Base-by-base conservation (phyloP, 2,888 invertebrate species). In the Rhabditoides inermis region DNA sequence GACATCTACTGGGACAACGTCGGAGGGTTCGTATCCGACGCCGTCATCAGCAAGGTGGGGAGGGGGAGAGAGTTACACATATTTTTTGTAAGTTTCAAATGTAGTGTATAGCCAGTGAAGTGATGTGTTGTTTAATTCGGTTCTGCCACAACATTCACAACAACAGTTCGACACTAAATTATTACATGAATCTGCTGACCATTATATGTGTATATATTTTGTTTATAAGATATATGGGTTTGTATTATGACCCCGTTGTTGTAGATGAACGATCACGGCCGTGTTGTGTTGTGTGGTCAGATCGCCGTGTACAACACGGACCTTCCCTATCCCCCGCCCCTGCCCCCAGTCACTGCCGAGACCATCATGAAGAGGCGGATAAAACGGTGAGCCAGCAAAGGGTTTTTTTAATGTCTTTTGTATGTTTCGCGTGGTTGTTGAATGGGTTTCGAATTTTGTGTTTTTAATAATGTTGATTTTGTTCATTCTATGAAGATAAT, bases 1-100 rank as follows among this genome's bases (percentile, higher is more conserved):
- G 72, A 78, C 63, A 68, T 75, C 15, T 79, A 79, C 60, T 79
- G 78, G 72, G 79, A 79, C 61, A 79, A 79, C 69, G 78, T 78
- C 26, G 79, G 78, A 2, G 79, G 79, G 1, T 63, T 65, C 10
- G 68, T 78, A 18, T 78, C 77, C 55, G 72, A 78, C 56, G 60
- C 55, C 4, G 77, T 79, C n/a, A 78, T 79, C 42, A 55, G 60
- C 28, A 70, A 73, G 69, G 78, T 77, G 49, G 45, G n/a, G n/a
- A n/a, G n/a, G 48, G 26, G 6, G 12, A 5, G 15, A 15, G 32
- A 7, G 7, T 32, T 32, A 15, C 7, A 32, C 10, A 32, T 7
- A 15, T 15, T 10, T 22, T 42, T 42, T 5, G 26, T 20, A 25
- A 25, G 6, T 26, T n/a, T 10, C 6, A 32, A 32, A 32, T 32